phyloP scores from a whole-genome alignment of 1,140 invertebrate species.

The Chelonus insularis region DNA sequence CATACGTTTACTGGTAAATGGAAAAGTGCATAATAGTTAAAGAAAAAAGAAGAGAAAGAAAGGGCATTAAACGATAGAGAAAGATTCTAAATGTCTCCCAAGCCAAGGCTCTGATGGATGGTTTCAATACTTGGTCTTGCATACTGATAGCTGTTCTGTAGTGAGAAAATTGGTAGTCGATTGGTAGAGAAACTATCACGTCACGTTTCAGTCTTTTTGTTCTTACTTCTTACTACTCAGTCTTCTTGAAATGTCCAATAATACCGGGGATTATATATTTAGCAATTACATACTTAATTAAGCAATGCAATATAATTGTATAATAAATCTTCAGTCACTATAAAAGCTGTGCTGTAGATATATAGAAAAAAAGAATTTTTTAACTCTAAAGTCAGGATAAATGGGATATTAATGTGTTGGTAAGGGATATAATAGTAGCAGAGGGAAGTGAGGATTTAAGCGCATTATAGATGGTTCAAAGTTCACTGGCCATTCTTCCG shows the following conservation, averaged over 20 bases:
- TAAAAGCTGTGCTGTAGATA: no score
- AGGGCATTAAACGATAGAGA: background rate
- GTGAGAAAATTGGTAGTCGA: constrained; percentile 21
- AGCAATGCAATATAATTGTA: background rate
- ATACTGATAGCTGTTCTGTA: constrained; percentile 16
- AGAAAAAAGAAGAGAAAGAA: background rate
- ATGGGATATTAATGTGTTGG: no score
- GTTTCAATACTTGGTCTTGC: constrained; percentile 11
- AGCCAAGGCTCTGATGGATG: constrained; percentile 19
- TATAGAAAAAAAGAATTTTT: no score
- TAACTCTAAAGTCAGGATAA: no score
- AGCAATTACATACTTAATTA: background rate
- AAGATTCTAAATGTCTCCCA: constrained; percentile 18
- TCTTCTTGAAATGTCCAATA: background rate
- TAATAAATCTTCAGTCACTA: no score
- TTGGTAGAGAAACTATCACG: constrained; percentile 11
- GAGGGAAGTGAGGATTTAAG: background rate
- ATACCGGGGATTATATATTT: no score
- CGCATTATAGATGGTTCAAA: constrained; percentile 25
- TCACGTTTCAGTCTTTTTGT: background rate
- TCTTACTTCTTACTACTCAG: background rate
- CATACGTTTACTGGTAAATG: no score
- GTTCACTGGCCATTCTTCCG: constrained; percentile 22
- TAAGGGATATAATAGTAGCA: no score
- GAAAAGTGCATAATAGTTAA: background rate